These are phyloP conservation scores for Anser cygnoides DNA, from an alignment of 2,113 vertebrate genomes.

Conservation along the genomic window DNA sequence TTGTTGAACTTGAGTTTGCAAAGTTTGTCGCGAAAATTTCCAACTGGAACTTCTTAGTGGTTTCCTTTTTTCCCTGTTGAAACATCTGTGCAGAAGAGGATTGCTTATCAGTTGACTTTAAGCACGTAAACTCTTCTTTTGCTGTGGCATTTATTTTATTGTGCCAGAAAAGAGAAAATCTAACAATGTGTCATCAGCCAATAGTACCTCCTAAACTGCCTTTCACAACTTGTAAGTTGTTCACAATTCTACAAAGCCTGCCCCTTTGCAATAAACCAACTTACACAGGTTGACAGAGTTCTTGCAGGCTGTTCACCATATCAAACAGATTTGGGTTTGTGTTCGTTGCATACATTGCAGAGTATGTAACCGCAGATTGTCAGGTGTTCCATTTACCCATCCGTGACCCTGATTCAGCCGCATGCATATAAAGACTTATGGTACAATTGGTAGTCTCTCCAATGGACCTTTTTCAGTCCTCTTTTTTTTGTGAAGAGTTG, in stretches of 20 bases:
- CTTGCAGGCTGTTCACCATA: constrained; percentile 5
- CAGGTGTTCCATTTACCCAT: constrained; percentile 32
- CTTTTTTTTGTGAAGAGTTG: constrained; percentile 28
- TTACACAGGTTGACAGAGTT: constrained; percentile 13
- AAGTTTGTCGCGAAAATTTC: constrained; percentile 51
- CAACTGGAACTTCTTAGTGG: constrained; percentile 41
- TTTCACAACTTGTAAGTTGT: constrained; percentile 17
- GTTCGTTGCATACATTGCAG: constrained; percentile 44
- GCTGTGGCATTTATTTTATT: constrained; percentile 21
- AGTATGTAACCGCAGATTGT: constrained; percentile 63
- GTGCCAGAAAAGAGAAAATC: constrained; percentile 43
- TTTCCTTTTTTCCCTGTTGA: constrained; percentile 27
- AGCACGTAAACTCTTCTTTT: constrained; percentile 22
- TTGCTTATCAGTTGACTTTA: constrained; percentile 22
- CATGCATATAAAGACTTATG: constrained; percentile 16
- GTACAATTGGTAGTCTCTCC: constrained; percentile 15
- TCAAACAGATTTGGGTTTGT: constrained; percentile 9
- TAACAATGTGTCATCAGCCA: neutral
- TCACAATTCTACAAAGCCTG: neutral
- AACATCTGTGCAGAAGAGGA: constrained; percentile 48
- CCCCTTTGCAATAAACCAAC: neutral
- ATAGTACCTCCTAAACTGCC: constrained; percentile 6
- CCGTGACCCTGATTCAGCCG: constrained; percentile 28
- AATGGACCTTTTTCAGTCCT: constrained; percentile 16
- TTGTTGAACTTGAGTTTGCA: constrained; percentile 48